Conservation (phyloP, 2,797 vertebrate species). For the Pseudochirops corinnae region DNA sequence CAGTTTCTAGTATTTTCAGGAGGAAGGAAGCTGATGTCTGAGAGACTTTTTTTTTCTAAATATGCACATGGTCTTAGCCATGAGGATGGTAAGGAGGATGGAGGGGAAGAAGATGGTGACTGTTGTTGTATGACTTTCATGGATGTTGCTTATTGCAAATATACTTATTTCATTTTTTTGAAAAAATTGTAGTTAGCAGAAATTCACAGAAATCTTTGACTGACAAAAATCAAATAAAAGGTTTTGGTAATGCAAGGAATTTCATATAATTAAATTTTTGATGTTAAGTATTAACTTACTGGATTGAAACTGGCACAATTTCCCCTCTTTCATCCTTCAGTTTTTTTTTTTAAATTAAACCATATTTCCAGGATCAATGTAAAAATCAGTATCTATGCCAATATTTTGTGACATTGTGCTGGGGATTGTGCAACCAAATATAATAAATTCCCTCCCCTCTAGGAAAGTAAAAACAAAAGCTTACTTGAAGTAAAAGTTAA, state of each 20-base stretch:
- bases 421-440: not conserved
- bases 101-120: not conserved
- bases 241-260: slow-evolving; percentile 25
- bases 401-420: slow-evolving; percentile 24
- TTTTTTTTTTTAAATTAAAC: not conserved
- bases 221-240: slow-evolving; percentile 31
- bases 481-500: not conserved
- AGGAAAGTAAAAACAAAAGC: not conserved
- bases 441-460: not conserved
- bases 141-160: slow-evolving; percentile 17
- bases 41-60: slow-evolving; percentile 11
- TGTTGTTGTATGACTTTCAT: not conserved
- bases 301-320: slow-evolving; percentile 20
- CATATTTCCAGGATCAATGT: not conserved
- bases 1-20: slow-evolving; percentile 47
- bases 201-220: slow-evolving; percentile 44
- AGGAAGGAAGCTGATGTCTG: not conserved
- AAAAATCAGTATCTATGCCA: not conserved
- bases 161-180: slow-evolving; percentile 39
- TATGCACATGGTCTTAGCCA: not conserved
- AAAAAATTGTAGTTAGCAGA: slow-evolving; percentile 31
- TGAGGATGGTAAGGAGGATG: not conserved
- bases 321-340: not conserved
- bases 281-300: slow-evolving; percentile 30
- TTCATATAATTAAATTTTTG: slow-evolving; percentile 34